Base-by-base conservation (phyloP, 1,140 invertebrate species). In the Cotesia chilonis region DNA sequence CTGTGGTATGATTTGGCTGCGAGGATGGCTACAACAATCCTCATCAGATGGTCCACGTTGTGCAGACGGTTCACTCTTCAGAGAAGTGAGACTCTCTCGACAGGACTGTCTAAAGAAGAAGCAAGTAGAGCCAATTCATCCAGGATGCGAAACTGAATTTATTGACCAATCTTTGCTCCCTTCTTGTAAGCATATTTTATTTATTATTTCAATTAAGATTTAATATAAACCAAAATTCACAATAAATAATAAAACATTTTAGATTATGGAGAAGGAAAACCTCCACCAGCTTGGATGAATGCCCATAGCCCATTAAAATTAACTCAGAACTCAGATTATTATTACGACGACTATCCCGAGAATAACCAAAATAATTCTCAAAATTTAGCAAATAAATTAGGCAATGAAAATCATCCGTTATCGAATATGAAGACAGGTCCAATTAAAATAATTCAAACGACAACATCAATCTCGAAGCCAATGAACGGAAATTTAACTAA, bases 291-390 rank as follows among this genome's bases (percentile, higher is more conserved):
- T 0, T 82, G 81, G 78, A 75, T 82, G 80, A 73, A 82, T 35
- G 70, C 82, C 17, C 74, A 87, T 47, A 55, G 84, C 71, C 81
- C 73, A 74, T 84, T 75, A 80, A 88, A 69, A 4, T 85, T 90
- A 6, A 90, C 91, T 0, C 90, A 91, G 74, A 92, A 94, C 78
- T 90, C 90, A 1, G 93, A 95, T 76, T 94, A 94, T 77, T 92
- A 94, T 76, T 94, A 95, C 79, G 93, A 94, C 78, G 92, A 94
- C 73, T 94, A 94, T 83, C 87, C 92, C 2, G 93, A 94, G 80
- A 93, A 92, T 83, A 89, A 89, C 60, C 89, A 89, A 6, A 78
- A 80, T 64, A 92, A 35, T 91, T 6, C 41, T 47, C 4, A 47
- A 47, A 47, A 7, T 80, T 88, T 89, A 65, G 83, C 36, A 1